Evolutionary conservation across 2,113 vertebrate genomes (phyloP).

Genomic region (Mesitornis unicolor): DNA sequence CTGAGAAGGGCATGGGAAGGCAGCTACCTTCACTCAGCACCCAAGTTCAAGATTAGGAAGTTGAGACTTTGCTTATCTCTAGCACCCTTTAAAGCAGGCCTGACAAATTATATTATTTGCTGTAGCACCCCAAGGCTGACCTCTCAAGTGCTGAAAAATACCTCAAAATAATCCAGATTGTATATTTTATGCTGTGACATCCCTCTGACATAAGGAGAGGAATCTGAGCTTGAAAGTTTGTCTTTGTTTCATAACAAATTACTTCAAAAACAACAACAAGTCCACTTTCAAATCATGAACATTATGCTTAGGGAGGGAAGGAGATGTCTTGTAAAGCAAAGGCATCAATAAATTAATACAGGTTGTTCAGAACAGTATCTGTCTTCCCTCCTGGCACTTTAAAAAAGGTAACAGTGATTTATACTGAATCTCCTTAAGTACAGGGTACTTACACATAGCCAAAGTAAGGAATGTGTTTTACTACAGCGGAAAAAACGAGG

Average conservation of each 20-base stretch:
- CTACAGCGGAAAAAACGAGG: neutral
- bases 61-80: neutral
- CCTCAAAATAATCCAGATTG: neutral
- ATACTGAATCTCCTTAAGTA: neutral
- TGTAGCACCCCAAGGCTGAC: neutral
- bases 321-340: neutral
- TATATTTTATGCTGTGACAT: neutral
- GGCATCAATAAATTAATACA: neutral
- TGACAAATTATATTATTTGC: neutral
- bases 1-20: fast-evolving
- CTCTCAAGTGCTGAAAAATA: neutral
- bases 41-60: neutral
- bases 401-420: neutral
- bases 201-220: neutral
- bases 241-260: neutral
- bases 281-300: neutral
- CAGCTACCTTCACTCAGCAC: neutral
- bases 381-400: neutral
- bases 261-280: neutral
- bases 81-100: neutral
- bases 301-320: neutral
- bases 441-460: neutral
- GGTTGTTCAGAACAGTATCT: neutral
- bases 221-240: neutral
- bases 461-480: neutral